Base-by-base conservation (phyloP, 2,888 invertebrate genomes). In the Pantelozetes paolii region DNA sequence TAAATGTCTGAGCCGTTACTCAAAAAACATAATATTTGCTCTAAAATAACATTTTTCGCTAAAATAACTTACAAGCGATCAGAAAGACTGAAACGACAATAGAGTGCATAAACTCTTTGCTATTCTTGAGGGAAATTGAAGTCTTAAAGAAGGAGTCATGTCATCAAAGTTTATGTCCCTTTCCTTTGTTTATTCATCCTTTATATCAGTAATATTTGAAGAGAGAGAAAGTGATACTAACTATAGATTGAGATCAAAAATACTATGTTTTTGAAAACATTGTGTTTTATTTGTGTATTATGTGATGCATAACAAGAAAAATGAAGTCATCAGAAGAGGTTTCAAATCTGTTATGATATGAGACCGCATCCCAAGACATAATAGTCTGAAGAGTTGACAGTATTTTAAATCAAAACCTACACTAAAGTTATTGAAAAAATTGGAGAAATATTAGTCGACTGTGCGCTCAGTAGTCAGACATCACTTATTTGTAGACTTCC, bases 171-270 rank as follows among this genome's bases (percentile, higher is more conserved):
- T 64, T 64, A 64, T 64, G 64, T 64, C 64, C 64, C 36, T 36
- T 64, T 64, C 64, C 36, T 64, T 20, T 64, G 64, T 64, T 64
- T 64, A 64, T 64, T 64, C 36, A 64, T 64, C 64, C 64, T 64
- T 36, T 64, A 20, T 64, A 36, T 64, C 64, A 64, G n/a, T 64
- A 57, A 64, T 64, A 64, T 20, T 36, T 50, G 50, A 50, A 50
- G 20, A 50, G 50, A 50, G 20, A 50, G 64, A 64, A 64, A 64
- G 36, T 36, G 64, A 64, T 64, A 64, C 64, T 64, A 64, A 64
- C 64, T 64, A 20, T 64, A 36, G 36, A 30, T 36, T 64, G 6
- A 36, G 36, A 32, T 64, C 32, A 64, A n/a, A 64, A 20, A 9
- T n/a, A 28, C 15, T 18, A 20, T 8, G 13, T 28, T 28, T n/a